phyloP scores from a whole-genome alignment of 1,140 invertebrate species.

The Episyrphus balteatus region DNA sequence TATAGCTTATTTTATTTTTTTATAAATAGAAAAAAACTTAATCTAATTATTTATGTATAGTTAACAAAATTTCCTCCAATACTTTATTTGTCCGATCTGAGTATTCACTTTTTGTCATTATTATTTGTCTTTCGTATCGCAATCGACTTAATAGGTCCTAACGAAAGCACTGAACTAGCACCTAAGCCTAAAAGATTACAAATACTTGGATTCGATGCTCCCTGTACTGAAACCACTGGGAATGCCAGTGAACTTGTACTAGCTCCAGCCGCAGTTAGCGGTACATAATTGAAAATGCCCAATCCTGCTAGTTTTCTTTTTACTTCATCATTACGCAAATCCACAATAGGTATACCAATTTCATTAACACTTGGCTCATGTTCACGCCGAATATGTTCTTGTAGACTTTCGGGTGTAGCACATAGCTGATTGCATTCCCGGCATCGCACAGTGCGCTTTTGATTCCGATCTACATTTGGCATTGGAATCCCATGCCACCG shows the following conservation, averaged over 20 bases:
- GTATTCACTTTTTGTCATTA: no score
- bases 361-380: conserved; percentile 40
- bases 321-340: conserved; percentile 53
- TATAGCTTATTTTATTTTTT: no score
- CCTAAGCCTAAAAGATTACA: conserved; percentile 51
- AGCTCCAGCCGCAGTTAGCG: conserved; percentile 48
- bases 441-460: conserved; percentile 43
- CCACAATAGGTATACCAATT: conserved; percentile 59
- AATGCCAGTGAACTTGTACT: conserved; percentile 53
- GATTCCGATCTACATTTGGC: conserved; percentile 7
- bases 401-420: conserved; percentile 50
- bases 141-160: conserved; percentile 56
- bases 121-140: no score
- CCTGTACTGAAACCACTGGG: conserved; percentile 59
- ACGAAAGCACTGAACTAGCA: conserved; percentile 52
- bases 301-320: conserved; percentile 49
- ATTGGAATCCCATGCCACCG: neutral
- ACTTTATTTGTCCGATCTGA: no score
- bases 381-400: conserved; percentile 50
- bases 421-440: conserved; percentile 60
- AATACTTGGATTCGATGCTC: conserved; percentile 47
- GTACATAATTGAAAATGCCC: conserved; percentile 63
- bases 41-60: no score
- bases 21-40: no score
- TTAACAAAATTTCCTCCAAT: no score